Base-by-base conservation (phyloP, 1,140 invertebrate genomes). In the Drosophila subpulchrella region DNA sequence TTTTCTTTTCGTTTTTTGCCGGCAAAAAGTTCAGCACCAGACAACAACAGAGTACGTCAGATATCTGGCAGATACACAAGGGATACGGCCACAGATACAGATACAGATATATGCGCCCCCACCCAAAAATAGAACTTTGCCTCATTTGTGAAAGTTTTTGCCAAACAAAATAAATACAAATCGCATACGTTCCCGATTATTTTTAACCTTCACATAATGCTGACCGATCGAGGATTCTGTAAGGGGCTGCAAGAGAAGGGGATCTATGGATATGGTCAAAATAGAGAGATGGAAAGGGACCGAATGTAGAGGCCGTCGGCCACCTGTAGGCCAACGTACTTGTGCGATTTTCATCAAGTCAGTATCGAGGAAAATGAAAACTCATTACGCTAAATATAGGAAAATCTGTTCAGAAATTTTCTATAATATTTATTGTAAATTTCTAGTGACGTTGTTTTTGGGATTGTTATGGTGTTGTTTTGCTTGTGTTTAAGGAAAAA, bases 341-440 rank as follows among this genome's bases (percentile, higher is more conserved):
- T 70, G 47, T 56, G 60, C 38, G 63, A 34, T 66, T 68, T 68
- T 53, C 65, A 66, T 68, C 38, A 30, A 44, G 38, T 68, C 39
- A 44, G 38, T 36, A 42, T 60, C 60, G 47, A 15, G 51, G 67
- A 84, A 74, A 81, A 85, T 48, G 75, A 78, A 85, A 86, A 78
- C 82, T 86, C 82, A 86, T 85, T 85, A 82, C 62, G 78, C 78
- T 81, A 80, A 83, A 83, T 89, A 77, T 88, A 89, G 70, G 62
- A 7, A 39, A 32, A 63, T 56, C 57, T 78, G 76, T 78, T 75
- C 76, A 68, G 63, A 78, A 53, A 59, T 50, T 50, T 62, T 63
- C 36, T 60, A 61, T 17, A 51, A 41, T 57, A 62, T 74, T 55
- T 39, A 56, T 39, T 41, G 41, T 41, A 39, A 20, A 57, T 75